Base-by-base conservation (phyloP, 2,797 vertebrate species). In the Chloroceryle amazona region DNA sequence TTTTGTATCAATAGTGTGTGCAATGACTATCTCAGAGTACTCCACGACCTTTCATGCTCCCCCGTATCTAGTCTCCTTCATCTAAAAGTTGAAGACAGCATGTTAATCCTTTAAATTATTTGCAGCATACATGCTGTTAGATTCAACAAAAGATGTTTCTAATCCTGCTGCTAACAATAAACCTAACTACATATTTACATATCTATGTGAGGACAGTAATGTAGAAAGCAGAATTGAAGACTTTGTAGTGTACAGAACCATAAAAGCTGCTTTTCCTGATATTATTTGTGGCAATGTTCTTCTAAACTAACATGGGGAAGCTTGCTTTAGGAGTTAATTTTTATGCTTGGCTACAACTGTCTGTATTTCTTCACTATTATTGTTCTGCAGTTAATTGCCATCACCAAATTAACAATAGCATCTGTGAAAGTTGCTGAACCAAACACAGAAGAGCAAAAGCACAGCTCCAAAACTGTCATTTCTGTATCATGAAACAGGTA, bases 311-410 rank as follows among this genome's bases (percentile, higher is more conserved):
- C 42, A 88, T 61, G 25, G 8, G 31, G 7, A 79, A 88, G n/a
- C 23, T 76, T 89, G 47, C 52, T 83, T 84, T 68, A 92, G n/a
- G 35, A 76, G 26, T 66, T 84, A 65, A 52, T 62, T 93, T 87
- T 85, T 92, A 68, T 65, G 65, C n/a, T 73, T 42, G n/a, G 63
- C 42, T 93, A 67, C 84, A 72, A 89, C 41, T 82, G 33, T 39
- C 74, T 82, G 21, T 68, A 89, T 79, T 89, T 96, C 74, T 86
- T 73, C 66, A 49, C 63, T 82, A n/a, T 41, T 93, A 80, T 11
- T 88, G 70, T 70, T 54, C 17, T 76, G 72, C 65, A 90, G 55
- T 87, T 95, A 75, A 94, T 82, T 67, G 49, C 51, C 71, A 85
- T 31, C 35, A 46, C 31, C 21, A 83, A 89, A 93, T 82, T 47